Evolutionary conservation across 2,113 vertebrate genomes (phyloP), one percentile per base, ranked within the genome.

Genomic region (Alectura lathami): DNA sequence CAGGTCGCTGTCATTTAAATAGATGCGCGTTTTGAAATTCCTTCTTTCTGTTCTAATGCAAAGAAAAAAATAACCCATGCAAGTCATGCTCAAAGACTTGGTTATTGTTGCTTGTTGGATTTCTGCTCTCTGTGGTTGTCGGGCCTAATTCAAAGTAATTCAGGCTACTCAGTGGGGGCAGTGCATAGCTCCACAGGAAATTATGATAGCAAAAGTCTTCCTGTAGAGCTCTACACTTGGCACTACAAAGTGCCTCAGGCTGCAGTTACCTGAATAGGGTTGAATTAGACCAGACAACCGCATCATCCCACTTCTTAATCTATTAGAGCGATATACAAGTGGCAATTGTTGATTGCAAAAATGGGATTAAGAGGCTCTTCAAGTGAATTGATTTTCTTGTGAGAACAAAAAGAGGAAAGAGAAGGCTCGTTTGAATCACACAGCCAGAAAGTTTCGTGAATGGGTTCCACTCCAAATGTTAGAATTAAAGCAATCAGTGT

Each of bases 151-250:
- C 99, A 99, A 99, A 99, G 98, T 98, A 98, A 98, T 98, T 99
- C 98, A 98, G 98, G 97, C 97, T 97, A 98, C 98, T 98, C 98
- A 98, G 98, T 98, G 98, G 98, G 98, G 98, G 98, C 95, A 97
- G 98, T 98, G 98, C 98, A 98, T 98, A 98, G 97, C 98, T 98
- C 98, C 98, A 98, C 99, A 99, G 99, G 99, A 99, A 99, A 99
- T 99, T 99, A 99, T 99, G 98, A 99, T 99, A 98, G 98, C 99
- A 99, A 99, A 99, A 98, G 98, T 99, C 98, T 99, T 99, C 99
- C 99, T 99, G 98, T 99, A 97, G 98, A 98, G 98, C 98, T 98
- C 97, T 97, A 98, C 97, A 98, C 98, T 99, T 98, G 98, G 98
- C 98, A 99, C 98, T 99, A 99, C 99, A 99, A 99, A 99, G 99